Evolutionary conservation across 2,113 vertebrate species (phyloP), one percentile per base, ranked within the genome.

Genomic region (Balaeniceps rex): DNA sequence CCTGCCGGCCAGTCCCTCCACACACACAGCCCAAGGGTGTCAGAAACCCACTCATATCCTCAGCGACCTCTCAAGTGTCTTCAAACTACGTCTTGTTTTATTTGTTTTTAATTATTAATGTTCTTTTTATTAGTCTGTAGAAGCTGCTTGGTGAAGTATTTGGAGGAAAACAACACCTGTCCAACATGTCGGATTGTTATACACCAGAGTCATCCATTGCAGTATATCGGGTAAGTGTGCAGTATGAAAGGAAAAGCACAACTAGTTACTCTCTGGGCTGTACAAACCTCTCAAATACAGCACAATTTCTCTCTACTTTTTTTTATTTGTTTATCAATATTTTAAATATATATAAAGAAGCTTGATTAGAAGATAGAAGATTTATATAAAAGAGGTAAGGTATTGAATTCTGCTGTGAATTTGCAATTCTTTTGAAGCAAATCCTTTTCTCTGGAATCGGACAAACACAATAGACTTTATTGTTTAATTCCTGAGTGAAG

Each of bases 111-210:
- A 72, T 60, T 24, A 60, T 79, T 33, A 31, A 36, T 93, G 57
- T 83, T 95, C 77, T 44, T 94, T 36, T 80, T 60, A 54, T 44
- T 97, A 99, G 99, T 99, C 97, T 99, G 99, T 96, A 98, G 99
- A 98, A 99, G 99, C 98, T 99, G 99, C 96, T 98, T 99, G 97
- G 99, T 99, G 89, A 99, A 99, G 95, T 99, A 99, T 93, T 97
- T 99, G 97, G 99, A 99, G 88, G 99, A 99, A 97, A 99, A 99
- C 97, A 99, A 99, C 98, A 99, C 99, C 38, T 99, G 99, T 88
- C 99, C 99, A 94, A 99, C 99, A 9, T 99, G 99, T 97, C 98
- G 99, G 97, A 99, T 99, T 78, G 99, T 99, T 97, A 99, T 99
- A 98, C 99, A 99, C 95, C 99, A 99, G 98, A 99, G 99, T 96